phyloP scores from a whole-genome alignment of 2,797 vertebrate species.

The Urophycis tenuis region DNA sequence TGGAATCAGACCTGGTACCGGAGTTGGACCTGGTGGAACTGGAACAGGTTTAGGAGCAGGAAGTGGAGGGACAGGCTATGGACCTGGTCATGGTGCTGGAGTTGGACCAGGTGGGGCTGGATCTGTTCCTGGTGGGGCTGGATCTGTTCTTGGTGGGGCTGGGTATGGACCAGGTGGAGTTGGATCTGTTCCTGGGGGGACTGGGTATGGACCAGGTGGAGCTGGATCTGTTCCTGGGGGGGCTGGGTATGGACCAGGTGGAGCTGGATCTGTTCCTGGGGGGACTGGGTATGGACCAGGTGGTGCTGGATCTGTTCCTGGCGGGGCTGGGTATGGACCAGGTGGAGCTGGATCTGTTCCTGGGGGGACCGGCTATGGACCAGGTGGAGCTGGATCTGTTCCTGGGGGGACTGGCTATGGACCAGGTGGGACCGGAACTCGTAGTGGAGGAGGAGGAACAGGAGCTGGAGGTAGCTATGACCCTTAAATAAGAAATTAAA shows the following conservation, averaged over 20 bases:
- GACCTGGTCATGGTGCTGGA: conserved; percentile 9
- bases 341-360: conserved; percentile 12
- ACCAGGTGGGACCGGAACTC: conserved; percentile 11
- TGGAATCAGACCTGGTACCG: conserved; percentile 3
- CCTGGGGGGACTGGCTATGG: conserved; percentile 27
- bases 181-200: conserved; percentile 33
- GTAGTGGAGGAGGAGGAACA: conserved; percentile 11
- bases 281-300: conserved; percentile 24
- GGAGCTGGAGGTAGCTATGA: conserved; percentile 54
- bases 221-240: conserved; percentile 18
- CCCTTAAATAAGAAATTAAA: not conserved
- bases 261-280: conserved; percentile 16
- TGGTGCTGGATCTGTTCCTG: conserved; percentile 16
- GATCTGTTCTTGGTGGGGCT: conserved; percentile 22
- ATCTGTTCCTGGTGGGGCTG: conserved; percentile 30
- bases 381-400: not conserved
- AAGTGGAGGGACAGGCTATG: conserved; percentile 4
- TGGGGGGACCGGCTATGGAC: not conserved
- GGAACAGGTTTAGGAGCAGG: conserved; percentile 3
- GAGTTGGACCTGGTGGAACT: not conserved
- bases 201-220: conserved; percentile 20
- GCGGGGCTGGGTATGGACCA: conserved; percentile 9
- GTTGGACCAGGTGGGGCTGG: conserved; percentile 34
- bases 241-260: conserved; percentile 23
- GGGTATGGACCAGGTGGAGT: conserved; percentile 10